Evolutionary conservation across 2,113 vertebrate species (phyloP).

Genomic region (Lophius piscatorius): DNA sequence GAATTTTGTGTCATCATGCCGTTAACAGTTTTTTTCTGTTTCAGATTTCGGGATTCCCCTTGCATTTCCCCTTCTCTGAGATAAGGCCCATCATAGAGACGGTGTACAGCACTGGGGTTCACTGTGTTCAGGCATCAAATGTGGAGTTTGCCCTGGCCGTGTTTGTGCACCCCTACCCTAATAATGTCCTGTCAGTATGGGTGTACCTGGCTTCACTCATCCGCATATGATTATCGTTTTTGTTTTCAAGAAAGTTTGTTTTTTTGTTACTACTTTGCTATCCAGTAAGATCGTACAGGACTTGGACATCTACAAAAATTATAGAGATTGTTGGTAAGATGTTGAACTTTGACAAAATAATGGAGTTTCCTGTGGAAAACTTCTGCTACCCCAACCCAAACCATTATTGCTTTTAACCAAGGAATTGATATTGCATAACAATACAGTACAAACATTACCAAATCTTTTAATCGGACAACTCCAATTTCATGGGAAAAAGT

Average conservation of each 20-base stretch:
- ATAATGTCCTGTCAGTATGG: slow-evolving; percentile 92
- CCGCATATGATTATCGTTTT: slow-evolving; percentile 68
- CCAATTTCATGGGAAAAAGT: too few species aligned
- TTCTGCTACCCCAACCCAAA: too few species aligned
- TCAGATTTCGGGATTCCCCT: slow-evolving; percentile 94
- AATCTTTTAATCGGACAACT: too few species aligned
- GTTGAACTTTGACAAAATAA: too few species aligned
- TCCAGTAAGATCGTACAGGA: too few species aligned
- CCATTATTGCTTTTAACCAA: too few species aligned
- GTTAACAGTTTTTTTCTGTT: not conserved
- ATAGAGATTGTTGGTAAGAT: too few species aligned
- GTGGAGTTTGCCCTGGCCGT: slow-evolving; percentile 95
- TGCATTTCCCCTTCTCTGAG: slow-evolving; percentile 93
- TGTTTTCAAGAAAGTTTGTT: not conserved
- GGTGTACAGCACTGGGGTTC: slow-evolving; percentile 92
- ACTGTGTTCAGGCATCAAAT: slow-evolving; percentile 84
- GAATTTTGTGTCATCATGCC: not conserved
- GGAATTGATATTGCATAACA: too few species aligned
- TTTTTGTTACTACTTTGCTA: too few species aligned
- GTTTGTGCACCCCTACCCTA: slow-evolving; percentile 92
- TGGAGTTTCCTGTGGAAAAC: too few species aligned
- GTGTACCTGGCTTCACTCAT: slow-evolving; percentile 94
- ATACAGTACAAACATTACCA: too few species aligned
- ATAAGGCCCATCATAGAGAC: slow-evolving; percentile 88
- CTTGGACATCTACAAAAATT: too few species aligned